Percentiles rank a stretch among this genome's conserved stretches.
Evolutionary conservation across 1,140 invertebrate genomes (phyloP).

Genomic region (Aphelenchoides besseyi): DNA sequence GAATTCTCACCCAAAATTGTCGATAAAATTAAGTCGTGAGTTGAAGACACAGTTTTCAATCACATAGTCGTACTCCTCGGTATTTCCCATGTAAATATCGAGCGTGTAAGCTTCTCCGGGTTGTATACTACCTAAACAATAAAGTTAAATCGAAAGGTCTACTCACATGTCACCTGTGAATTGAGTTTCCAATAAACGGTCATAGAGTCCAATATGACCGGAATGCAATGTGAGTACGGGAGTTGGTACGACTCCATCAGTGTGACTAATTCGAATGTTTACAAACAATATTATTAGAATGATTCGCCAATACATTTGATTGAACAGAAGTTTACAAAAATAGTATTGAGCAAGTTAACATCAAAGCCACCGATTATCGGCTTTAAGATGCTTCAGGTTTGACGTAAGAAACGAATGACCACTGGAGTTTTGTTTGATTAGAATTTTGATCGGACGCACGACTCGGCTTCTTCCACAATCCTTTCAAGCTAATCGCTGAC

Average conservation of each 20-base stretch:
- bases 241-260: constrained; percentile 7
- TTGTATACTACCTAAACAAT: constrained; percentile 20
- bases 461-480: neutral
- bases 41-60: constrained; percentile 33
- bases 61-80: constrained; percentile 31
- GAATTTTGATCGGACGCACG: neutral
- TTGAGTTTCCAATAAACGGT: constrained; percentile 31
- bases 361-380: no score
- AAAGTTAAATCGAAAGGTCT: neutral
- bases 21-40: constrained; percentile 22
- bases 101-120: constrained; percentile 30
- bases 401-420: no score
- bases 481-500: neutral
- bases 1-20: constrained; percentile 34
- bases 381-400: no score
- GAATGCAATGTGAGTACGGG: constrained; percentile 33
- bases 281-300: neutral
- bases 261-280: neutral
- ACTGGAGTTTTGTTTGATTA: constrained; percentile 7
- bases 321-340: no score
- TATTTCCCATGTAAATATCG: constrained; percentile 37
- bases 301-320: no score
- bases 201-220: constrained; percentile 33
- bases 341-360: no score
- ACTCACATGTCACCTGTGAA: constrained; percentile 27